phyloP scores from a whole-genome alignment of 2,797 vertebrate genomes.

The Pseudocheirus occidentalis region DNA sequence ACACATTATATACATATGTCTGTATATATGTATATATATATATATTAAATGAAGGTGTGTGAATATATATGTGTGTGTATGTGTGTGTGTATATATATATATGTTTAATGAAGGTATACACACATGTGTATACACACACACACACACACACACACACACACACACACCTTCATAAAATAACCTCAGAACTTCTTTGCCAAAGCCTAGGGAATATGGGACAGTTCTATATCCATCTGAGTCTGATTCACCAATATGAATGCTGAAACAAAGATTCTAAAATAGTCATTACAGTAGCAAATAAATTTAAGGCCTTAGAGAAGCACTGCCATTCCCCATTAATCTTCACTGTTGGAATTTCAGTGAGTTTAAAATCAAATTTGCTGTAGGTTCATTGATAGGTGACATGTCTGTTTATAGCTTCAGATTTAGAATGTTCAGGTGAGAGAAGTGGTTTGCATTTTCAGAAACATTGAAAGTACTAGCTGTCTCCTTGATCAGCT shows the following conservation, averaged over 20 bases:
- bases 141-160: too few species aligned
- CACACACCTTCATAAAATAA: not conserved
- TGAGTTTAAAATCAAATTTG: not conserved
- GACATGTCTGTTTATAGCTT: not conserved
- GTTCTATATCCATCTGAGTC: not conserved
- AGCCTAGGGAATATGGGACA: not conserved
- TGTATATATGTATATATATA: too few species aligned
- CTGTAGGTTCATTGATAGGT: not conserved
- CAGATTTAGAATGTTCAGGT: not conserved
- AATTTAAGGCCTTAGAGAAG: not conserved
- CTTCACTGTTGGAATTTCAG: not conserved
- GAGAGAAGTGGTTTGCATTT: not conserved
- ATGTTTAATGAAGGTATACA: too few species aligned
- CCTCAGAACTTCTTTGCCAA: not conserved
- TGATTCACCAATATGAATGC: not conserved
- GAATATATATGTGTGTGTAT: too few species aligned
- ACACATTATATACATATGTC: too few species aligned
- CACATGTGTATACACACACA: too few species aligned
- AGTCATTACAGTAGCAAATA: not conserved
- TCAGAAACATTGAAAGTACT: not conserved
- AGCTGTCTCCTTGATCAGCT: not conserved
- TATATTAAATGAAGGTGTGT: not conserved
- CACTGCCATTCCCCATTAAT: not conserved
- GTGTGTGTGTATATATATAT: too few species aligned
- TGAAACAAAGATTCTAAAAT: not conserved